A percentile compares a stretch with the other conserved stretches of the same genome.
phyloP scores from a whole-genome alignment of 2,888 invertebrate species.

The Cataglyphis albicans region DNA sequence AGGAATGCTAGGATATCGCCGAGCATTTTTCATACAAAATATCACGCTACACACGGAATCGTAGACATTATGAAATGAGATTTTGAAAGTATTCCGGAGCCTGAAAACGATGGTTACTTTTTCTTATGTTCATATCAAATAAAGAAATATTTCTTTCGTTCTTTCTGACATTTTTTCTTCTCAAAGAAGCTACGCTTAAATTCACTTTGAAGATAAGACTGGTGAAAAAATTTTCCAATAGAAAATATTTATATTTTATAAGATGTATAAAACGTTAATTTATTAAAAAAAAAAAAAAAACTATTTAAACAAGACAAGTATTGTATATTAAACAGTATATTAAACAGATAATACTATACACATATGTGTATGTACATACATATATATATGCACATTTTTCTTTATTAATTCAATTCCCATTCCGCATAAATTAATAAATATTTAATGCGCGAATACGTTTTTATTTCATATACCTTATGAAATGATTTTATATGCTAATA shows the following conservation, averaged over 20 bases:
- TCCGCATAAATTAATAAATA: background rate
- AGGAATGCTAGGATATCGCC: slow-evolving; percentile 51
- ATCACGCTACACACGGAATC: slow-evolving; percentile 47
- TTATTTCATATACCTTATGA: background rate
- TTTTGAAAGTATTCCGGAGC: slow-evolving; percentile 46
- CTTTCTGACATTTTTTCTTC: slow-evolving; percentile 35
- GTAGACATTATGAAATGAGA: slow-evolving; percentile 56
- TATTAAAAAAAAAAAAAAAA: background rate
- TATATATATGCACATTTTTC: background rate
- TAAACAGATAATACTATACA: background rate
- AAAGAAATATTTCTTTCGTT: slow-evolving; percentile 55
- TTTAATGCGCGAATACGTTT: background rate
- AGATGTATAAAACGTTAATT: slow-evolving; percentile 9
- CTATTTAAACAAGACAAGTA: background rate
- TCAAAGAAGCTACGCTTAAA: slow-evolving; percentile 41
- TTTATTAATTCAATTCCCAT: background rate
- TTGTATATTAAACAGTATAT: background rate
- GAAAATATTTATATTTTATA: slow-evolving; percentile 28
- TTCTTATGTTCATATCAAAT: slow-evolving; percentile 36
- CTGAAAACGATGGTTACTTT: slow-evolving; percentile 50
- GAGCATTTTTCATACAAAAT: slow-evolving; percentile 55
- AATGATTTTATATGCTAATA: background rate
- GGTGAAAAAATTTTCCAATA: background rate
- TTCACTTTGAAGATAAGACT: slow-evolving; percentile 46
- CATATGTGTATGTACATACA: background rate